Base-by-base conservation (phyloP, 2,888 invertebrate genomes). In the Plusia festucae region DNA sequence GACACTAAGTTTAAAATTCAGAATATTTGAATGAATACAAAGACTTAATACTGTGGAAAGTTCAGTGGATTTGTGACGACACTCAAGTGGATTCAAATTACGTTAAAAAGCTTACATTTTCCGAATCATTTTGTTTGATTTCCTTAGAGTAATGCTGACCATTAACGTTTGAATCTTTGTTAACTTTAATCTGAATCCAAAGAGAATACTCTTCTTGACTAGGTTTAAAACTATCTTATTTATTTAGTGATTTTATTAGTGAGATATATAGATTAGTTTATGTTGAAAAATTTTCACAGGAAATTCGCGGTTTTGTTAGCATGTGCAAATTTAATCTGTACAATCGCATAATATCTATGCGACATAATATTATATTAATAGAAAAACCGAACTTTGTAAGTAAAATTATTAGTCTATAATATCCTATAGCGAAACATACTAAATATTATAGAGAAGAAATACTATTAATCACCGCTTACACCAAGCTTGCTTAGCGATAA, bases 71-170 rank as follows among this genome's bases (percentile, higher is more conserved):
- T 49, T 70, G 34, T 53, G 27, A 70, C 49, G 11, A 24, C 49
- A 53, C 8, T 56, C 46, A 49, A 53, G 22, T 18, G 13, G 18
- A 53, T n/a, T 32, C 20, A 7, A 56, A 44, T 51, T 32, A 59
- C 64, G 46, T 18, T 46, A 46, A 49, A 49, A 49, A 49, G 58
- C 13, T 18, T 20, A 27, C 20, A 66, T 18, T 30, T 16, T 40
- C 40, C 11, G 55, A 62, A 71, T 69, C 53, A 54, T 54, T 44
- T 52, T n/a, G 8, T 40, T 13, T 46, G 55, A 58, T 49, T 49
- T 49, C 46, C 46, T 20, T 49, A 1, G 20, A 49, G 46, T 20
- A 49, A 20, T 18, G 46, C 46, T 49, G 46, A 49, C 9, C 18
- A 18, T 20, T 49, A 18, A 20, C 20, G 9, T 20, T 20, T 2